Conservation (phyloP, 2,113 vertebrate genomes). For the Gopherus flavomarginatus region DNA sequence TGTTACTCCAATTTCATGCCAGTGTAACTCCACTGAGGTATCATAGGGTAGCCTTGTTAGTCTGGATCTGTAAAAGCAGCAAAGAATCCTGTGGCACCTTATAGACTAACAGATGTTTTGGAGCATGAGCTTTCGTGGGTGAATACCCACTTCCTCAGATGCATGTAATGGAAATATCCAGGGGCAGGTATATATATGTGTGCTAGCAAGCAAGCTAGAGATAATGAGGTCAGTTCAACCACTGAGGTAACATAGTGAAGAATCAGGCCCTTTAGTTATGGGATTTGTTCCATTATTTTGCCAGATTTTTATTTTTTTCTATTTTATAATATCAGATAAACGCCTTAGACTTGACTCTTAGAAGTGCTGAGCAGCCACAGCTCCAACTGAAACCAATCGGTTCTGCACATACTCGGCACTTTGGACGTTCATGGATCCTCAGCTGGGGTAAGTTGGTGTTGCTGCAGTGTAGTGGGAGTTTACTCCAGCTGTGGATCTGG, state of each 20-base stretch:
- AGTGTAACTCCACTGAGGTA: not conserved
- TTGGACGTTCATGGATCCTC: not conserved
- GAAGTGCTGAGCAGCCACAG: not conserved
- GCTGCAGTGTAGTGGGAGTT: not conserved
- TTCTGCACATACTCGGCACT: not conserved
- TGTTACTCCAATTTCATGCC: not conserved
- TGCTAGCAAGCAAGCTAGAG: too few species aligned
- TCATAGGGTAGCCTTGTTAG: too few species aligned
- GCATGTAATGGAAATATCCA: too few species aligned
- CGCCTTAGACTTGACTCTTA: not conserved
- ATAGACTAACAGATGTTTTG: too few species aligned
- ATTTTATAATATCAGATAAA: constrained; percentile 24
- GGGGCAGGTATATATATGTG: too few species aligned
- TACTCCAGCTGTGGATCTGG: constrained; percentile 1
- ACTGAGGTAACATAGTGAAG: not conserved
- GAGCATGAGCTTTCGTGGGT: too few species aligned
- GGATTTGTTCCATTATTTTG: constrained; percentile 15
- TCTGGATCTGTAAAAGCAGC: too few species aligned
- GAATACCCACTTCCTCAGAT: too few species aligned
- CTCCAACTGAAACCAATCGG: not conserved
- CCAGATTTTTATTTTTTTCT: constrained; percentile 1
- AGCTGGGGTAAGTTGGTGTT: not conserved
- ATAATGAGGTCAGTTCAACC: too few species aligned
- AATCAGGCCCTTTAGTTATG: constrained; percentile 2
- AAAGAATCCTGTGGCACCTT: too few species aligned